A percentile compares a stretch with the other conserved stretches of the same genome.
Evolutionary conservation across 2,113 vertebrate species (phyloP).

Genomic region (Myotis davidii): DNA sequence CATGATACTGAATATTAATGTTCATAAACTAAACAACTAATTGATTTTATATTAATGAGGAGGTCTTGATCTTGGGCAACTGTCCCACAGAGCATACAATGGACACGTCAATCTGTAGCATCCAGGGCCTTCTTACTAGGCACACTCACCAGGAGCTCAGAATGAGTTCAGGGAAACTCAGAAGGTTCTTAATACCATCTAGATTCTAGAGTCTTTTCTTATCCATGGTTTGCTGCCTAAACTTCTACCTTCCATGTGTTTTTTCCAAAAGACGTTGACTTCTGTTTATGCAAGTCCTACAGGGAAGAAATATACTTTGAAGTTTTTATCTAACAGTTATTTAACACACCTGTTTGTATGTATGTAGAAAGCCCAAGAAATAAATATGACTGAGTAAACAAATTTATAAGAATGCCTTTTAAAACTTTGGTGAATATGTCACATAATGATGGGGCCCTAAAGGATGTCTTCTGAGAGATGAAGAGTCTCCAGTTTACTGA

Average conservation of each 20-base stretch:
- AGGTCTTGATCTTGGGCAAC: background rate
- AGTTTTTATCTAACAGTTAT: background rate
- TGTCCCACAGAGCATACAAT: background rate
- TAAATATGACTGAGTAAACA: constrained; percentile 33
- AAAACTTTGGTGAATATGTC: background rate
- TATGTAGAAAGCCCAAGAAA: background rate
- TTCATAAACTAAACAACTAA: background rate
- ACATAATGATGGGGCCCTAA: background rate
- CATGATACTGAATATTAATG: background rate
- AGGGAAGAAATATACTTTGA: background rate
- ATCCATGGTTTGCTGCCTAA: background rate
- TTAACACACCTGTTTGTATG: background rate
- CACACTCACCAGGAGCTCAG: background rate
- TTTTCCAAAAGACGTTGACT: background rate
- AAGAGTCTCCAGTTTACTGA: background rate
- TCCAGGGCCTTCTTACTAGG: background rate
- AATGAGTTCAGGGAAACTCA: background rate
- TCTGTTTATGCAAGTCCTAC: background rate
- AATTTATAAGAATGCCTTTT: background rate
- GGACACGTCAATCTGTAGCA: background rate
- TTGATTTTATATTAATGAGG: background rate
- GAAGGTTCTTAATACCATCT: background rate
- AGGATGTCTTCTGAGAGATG: background rate
- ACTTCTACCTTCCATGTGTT: background rate
- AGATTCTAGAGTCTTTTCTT: background rate